These are phyloP conservation scores for Urocyon cinereoargenteus DNA, from an alignment of 2,797 vertebrate species.

Conservation along the genomic window DNA sequence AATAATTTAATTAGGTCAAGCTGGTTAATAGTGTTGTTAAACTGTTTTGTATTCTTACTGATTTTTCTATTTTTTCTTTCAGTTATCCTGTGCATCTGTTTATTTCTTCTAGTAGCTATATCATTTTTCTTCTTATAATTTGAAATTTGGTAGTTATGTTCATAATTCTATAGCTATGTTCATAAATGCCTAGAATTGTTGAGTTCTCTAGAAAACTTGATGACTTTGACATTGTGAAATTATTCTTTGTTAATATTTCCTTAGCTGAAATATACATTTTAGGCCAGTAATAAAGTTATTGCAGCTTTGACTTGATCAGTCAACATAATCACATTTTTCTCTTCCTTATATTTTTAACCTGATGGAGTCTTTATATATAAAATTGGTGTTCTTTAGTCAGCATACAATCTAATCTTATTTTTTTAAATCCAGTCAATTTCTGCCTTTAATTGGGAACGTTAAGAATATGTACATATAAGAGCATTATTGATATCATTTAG, in stretches of 20 bases:
- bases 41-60: neutral
- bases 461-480: neutral
- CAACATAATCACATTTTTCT: neutral
- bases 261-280: neutral
- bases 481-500: neutral
- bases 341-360: neutral
- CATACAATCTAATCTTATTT: neutral
- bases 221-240: neutral
- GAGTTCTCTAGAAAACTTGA: neutral
- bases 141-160: neutral
- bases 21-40: neutral
- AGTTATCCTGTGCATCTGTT: neutral
- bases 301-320: neutral
- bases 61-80: neutral
- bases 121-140: neutral
- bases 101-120: neutral
- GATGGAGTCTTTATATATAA: neutral
- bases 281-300: neutral
- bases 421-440: neutral
- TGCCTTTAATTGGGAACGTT: neutral
- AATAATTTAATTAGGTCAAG: neutral
- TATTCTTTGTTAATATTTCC: neutral
- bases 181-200: neutral
- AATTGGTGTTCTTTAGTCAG: neutral
- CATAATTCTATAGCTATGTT: neutral